phyloP scores from a whole-genome alignment of 2,888 invertebrate species.

The Esperia sulphurella region DNA sequence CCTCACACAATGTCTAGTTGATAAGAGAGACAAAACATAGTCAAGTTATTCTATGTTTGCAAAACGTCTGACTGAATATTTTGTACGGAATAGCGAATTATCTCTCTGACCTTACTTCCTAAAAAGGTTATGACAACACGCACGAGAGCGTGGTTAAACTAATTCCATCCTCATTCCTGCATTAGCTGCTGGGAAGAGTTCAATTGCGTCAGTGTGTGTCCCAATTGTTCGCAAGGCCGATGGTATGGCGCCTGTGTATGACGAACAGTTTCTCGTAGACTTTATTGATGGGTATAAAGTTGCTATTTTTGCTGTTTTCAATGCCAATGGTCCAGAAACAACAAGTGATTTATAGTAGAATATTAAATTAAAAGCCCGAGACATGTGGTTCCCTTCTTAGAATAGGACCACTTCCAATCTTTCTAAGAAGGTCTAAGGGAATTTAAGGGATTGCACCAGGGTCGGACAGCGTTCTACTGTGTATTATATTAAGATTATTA shows the following conservation, averaged over 20 bases:
- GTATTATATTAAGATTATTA: too few relatives aligned
- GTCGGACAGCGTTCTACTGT: too few relatives aligned
- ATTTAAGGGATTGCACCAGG: too few relatives aligned
- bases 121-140: background rate
- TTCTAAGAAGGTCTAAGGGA: too few relatives aligned
- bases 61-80: too few relatives aligned
- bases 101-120: background rate
- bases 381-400: too few relatives aligned
- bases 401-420: too few relatives aligned
- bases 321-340: background rate
- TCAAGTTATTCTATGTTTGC: too few relatives aligned
- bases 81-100: background rate
- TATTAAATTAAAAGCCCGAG: too few relatives aligned
- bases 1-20: too few relatives aligned
- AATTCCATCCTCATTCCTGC: background rate
- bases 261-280: background rate
- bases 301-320: background rate
- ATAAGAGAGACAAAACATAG: too few relatives aligned
- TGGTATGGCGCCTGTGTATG: background rate
- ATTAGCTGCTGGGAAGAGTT: conserved; percentile 28
- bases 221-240: conserved; percentile 32
- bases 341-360: too few relatives aligned
- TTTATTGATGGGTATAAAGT: background rate
- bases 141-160: background rate
- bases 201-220: conserved; percentile 37